Base-by-base conservation (phyloP, 2,113 vertebrate genomes). In the Pao palembangensis region DNA sequence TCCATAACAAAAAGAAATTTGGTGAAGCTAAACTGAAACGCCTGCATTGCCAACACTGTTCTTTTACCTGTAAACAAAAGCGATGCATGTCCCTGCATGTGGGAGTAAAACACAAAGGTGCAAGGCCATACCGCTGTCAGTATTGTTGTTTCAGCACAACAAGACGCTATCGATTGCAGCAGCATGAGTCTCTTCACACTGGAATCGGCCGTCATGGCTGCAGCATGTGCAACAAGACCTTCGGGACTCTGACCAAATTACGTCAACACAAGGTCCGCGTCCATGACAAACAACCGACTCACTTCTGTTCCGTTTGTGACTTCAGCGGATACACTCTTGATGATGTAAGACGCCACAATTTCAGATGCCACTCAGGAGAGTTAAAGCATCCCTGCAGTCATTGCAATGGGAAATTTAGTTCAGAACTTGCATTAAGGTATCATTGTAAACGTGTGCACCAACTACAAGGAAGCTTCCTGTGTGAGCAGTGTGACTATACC, bases 161-260 rank as follows among this genome's bases (percentile, higher is more conserved):
- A 0, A 90, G 95, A 2, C 92, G 93, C 17, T 96, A 98, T 77
- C 92, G 95, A 15, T 75, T 98, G 51, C 92, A 95, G 14, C 94
- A 95, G 12, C 96, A 98, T 50, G 91, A 95, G 84, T 96, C 96
- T 41, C 84, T 94, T 59, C 95, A 98, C 83, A 98, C 95, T 0
- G 94, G 96, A 0, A 69, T 94, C 48, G 95, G 96, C 7, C 93
- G 96, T n/a, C 91, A 95, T 13, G 16, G 83, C 55, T 98, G 96
- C 0, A 31, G 85, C 3, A 57, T 83, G 54, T 98, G 96, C 34
- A 55, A 73, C 21, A 94, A 94, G 67, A 96, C 94, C 2, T 98
- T 98, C 0, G 95, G 94, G 19, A 93, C 94, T n/a, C 88, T 91
- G 73, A 93, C 94, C 43, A 98, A 97, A 79, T 79, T 98, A 58